Percentiles rank a stretch among this genome's conserved stretches.
phyloP scores from a whole-genome alignment of 92 coral and sea anemone genomes.

The Isaurus tuberculatus region DNA sequence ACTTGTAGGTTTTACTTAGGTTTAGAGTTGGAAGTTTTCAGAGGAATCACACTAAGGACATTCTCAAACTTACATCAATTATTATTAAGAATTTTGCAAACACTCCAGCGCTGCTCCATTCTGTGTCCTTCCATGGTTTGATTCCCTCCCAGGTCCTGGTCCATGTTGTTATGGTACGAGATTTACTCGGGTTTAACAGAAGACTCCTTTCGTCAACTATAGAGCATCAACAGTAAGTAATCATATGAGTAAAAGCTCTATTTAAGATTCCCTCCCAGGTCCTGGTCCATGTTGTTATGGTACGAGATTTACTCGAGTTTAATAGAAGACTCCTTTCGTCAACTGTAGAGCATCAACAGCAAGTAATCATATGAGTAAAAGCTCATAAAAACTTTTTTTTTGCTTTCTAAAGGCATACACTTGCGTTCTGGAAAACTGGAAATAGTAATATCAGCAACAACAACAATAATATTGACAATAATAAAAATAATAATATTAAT shows the following conservation, averaged over 20 bases:
- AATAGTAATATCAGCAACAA: too few species aligned
- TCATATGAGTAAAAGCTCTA: too few species aligned
- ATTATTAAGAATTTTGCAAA: conserved; percentile 63
- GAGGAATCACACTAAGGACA: neutral
- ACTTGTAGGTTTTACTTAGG: neutral
- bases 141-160: conserved; percentile 64
- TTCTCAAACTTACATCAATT: conserved; percentile 66
- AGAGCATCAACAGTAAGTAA: neutral
- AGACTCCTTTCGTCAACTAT: conserved; percentile 58
- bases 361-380: neutral
- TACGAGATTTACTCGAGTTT: conserved; percentile 5
- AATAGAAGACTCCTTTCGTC: conserved; percentile 67
- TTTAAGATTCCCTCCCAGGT: conserved; percentile 63
- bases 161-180: conserved; percentile 33
- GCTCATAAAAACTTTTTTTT: too few species aligned
- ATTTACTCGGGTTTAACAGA: conserved; percentile 42
- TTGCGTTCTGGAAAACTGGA: too few species aligned
- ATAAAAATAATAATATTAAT: too few species aligned
- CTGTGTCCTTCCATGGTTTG: conserved; percentile 65
- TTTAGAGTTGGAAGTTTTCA: neutral
- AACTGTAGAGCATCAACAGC: neutral
- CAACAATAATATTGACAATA: too few species aligned
- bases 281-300: conserved; percentile 52
- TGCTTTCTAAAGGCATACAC: too few species aligned
- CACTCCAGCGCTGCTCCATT: conserved; percentile 64